Evolutionary conservation across 1,140 invertebrate species (phyloP).

Genomic region (Trissolcus basalis): DNA sequence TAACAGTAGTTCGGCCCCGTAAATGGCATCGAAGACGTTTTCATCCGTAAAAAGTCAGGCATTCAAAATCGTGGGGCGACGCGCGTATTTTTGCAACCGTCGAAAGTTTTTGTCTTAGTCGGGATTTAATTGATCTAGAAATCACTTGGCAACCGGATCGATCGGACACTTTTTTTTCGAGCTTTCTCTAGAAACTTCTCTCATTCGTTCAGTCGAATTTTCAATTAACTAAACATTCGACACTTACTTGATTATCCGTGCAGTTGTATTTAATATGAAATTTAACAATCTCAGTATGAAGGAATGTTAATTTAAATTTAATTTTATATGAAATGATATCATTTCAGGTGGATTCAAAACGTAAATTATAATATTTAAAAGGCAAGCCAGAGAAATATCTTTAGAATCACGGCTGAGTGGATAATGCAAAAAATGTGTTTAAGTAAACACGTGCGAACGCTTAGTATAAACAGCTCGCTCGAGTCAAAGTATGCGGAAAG

Average conservation of each 20-base stretch:
- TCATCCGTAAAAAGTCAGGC: constrained; percentile 32
- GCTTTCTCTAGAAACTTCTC: constrained; percentile 9
- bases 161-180: constrained; percentile 1
- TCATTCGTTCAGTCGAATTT: neutral
- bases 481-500: constrained; percentile 1
- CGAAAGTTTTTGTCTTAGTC: constrained; percentile 9
- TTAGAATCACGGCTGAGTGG: no score
- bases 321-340: no score
- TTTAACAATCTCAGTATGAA: no score
- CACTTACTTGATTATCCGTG: no score
- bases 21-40: constrained; percentile 16
- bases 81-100: constrained; percentile 17
- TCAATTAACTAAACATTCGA: no score
- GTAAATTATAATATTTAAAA: no score
- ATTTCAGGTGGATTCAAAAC: no score
- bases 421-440: neutral
- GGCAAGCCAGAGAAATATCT: no score
- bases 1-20: constrained; percentile 23
- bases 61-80: constrained; percentile 31
- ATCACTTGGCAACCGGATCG: constrained; percentile 5
- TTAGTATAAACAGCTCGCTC: neutral
- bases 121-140: constrained; percentile 23
- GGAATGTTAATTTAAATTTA: no score
- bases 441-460: constrained; percentile 12
- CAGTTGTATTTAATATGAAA: no score